Base-by-base conservation (phyloP, 1,140 invertebrate species). In the Caenorhabditis latens region DNA sequence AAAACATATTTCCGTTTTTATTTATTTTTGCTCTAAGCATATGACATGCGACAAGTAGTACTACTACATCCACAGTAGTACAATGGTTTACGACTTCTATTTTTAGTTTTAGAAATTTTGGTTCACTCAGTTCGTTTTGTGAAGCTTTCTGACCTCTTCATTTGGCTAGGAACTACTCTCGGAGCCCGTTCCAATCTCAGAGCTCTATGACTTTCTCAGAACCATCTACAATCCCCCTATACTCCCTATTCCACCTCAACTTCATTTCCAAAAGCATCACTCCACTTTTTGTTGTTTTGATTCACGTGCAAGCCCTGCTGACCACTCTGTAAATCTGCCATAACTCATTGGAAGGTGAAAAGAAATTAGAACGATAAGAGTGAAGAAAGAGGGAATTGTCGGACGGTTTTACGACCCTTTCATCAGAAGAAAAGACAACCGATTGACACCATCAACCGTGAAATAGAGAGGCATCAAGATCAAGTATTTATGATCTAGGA, bases 291-390 rank as follows among this genome's bases (percentile, higher is more conserved):
- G 32, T 32, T 63, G 61, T 63, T 63, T 63, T 32, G 9, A 63
- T 71, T 71, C 65, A 71, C 65, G 40, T 71, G 65, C 6, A 43
- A 43, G 16, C 8, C 24, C 21, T 65, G 61, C 9, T 65, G 21
- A n/a, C 21, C 42, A 0, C 11, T 11, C 16, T 71, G 65, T 71
- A 71, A 71, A 71, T 71, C 65, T 71, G 65, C 65, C 65, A 71
- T 71, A 71, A 71, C 65, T 71, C 65, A 71, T 71, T 43, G 40
- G 19, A 71, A 71, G 40, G 65, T 71, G 65, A 46, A 53, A 11
- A 71, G 65, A 71, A 71, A 63, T 63, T 63, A 63, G 61, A 40
- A 8, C 40, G 65, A 71, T 71, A 71, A 71, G 65, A 71, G 21
- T 24, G 19, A 21, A 61, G 32, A 32, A 32, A 32, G 32, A 71